Evolutionary conservation across 2,797 vertebrate species (phyloP), one percentile per base, ranked within the genome.

Genomic region (Antennarius maculatus): DNA sequence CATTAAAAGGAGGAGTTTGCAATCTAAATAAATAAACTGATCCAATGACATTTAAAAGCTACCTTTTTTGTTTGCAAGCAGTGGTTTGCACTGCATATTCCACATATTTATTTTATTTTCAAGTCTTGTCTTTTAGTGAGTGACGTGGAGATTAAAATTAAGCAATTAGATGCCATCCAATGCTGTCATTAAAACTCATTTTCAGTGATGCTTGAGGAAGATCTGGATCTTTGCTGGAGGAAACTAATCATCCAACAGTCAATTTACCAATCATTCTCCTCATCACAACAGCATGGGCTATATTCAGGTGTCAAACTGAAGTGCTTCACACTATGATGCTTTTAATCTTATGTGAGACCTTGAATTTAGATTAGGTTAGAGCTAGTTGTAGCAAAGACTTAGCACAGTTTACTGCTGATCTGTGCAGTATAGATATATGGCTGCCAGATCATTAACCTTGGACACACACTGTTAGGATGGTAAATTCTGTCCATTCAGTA

Each of bases 211-310:
- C 71, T 87, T 61, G 57, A 81, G 57, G 53, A 77, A 28, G 58
- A 83, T 75, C 66, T 76, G 57, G 58, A 83, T 77, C 64, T 79
- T 58, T 76, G 60, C 74, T 60, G 39, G 37, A 18, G 42, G 77
- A 83, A 85, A 83, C 79, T 52, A 71, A 86, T 86, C 79, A 80
- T 80, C 54, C 58, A 62, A 34, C 61, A 67, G 73, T 77, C 66
- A 86, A 81, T 86, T 82, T 76, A 83, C 82, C 80, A 85, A 82
- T 84, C 84, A 83, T n/a, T 75, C 68, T 78, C 49, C 23, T 69
- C 61, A 29, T 61, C 72, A 56, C 53, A 66, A 42, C 49, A 65
- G 54, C 17, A 0, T 39, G 37, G 74, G 68, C 76, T 82, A 49
- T 74, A 61, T 76, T 37, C 66, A 76, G 65, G 65, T 84, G 63